Base-by-base conservation (phyloP, 2,797 vertebrate genomes). In the Spea hammondii region DNA sequence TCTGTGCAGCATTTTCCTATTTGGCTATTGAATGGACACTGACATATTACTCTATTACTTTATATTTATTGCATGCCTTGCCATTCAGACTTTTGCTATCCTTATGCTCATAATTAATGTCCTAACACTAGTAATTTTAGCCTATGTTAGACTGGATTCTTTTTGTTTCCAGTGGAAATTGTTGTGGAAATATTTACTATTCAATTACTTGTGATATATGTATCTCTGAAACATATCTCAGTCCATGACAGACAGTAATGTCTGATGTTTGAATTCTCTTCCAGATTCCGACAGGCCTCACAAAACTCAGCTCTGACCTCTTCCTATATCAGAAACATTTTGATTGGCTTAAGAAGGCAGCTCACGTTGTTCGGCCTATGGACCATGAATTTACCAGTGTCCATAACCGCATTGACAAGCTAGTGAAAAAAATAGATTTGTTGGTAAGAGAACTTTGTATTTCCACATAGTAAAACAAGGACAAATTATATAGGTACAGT, bases 311-410 rank as follows among this genome's bases (percentile, higher is more conserved):
- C 44, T 78, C 77, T 2, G 85, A 86, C 73, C 71, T 84, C 49
- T 78, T 82, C 46, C 78, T 79, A 53, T 86, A 83, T 65, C 84
- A 78, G 45, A 79, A 81, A 32, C 85, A 85, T 32, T 84, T 89
- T 83, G 89, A 88, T 73, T 88, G 88, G 89, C 86, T 88, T 82
- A 88, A 76, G 13, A 81, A 82, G 53, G 84, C 86, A 64, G 80
- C 84, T 1, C 74, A 86, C 4, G 82, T 86, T 79, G 80, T 84
- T 53, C 76, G 88, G 47, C 80, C 80, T 32, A 85, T 86, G 83
- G 88, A 89, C 83, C 86, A 85, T 65, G 88, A 87, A 83, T 83
- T 88, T 65, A 64, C 82, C 65, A 72, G 72, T 7, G 77, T 86
- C 74, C 79, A 85, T 4, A 79, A 65, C 59, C 81, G 85, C 4